Conservation (phyloP, 2,113 vertebrate genomes). For the Anas platyrhynchos region DNA sequence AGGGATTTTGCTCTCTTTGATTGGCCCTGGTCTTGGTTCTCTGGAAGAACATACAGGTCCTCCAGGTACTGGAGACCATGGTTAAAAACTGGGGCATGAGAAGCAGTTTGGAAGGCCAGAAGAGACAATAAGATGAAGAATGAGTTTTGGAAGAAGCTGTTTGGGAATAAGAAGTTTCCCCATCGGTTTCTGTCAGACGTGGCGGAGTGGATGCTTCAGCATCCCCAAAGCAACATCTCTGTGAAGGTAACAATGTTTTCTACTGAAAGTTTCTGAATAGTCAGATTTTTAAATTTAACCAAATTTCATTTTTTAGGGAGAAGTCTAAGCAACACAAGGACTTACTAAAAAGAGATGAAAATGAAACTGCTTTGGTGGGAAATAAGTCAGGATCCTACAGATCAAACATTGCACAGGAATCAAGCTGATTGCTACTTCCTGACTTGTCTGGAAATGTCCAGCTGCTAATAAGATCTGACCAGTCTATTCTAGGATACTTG, state of each 20-base stretch:
- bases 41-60: not conserved
- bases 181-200: not conserved
- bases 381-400: not conserved
- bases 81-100: not conserved
- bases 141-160: not conserved
- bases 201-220: not conserved
- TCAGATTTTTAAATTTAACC: slow-evolving; percentile 34
- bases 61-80: not conserved
- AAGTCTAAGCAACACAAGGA: not conserved
- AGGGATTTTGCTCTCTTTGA: not conserved
- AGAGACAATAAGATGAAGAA: not conserved
- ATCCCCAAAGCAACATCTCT: slow-evolving; percentile 4
- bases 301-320: not conserved
- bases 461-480: not conserved
- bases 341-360: not conserved
- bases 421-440: not conserved
- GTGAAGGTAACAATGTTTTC: slow-evolving; percentile 14
- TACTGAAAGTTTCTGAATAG: slow-evolving; percentile 30
- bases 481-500: not conserved
- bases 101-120: not conserved
- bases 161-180: slow-evolving; percentile 9
- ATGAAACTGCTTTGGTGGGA: not conserved
- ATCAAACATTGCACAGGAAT: not conserved
- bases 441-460: not conserved
- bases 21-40: not conserved